Evolutionary conservation across 2,797 vertebrate species (phyloP).

Genomic region (Dendrocincla tyrannina): DNA sequence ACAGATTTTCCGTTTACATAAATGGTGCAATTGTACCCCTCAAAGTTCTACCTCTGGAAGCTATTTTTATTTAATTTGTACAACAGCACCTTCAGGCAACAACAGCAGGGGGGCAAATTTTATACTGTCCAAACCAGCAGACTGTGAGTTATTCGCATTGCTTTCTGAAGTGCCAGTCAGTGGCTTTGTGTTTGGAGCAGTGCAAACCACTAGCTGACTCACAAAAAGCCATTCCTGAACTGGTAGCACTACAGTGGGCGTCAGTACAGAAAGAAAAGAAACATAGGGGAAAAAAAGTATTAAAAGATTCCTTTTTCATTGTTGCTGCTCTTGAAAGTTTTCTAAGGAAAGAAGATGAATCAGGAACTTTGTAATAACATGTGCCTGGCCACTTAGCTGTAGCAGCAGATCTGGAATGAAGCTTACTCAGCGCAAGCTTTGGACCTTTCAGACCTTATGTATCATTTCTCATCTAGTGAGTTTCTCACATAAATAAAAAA

Average conservation of each 20-base stretch:
- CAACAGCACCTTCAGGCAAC: constrained; percentile 42
- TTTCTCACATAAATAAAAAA: not conserved
- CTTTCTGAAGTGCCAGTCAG: constrained; percentile 34
- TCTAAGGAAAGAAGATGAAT: constrained; percentile 49
- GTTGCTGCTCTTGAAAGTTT: not conserved
- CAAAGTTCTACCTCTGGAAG: constrained; percentile 48
- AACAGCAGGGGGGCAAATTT: constrained; percentile 58
- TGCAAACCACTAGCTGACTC: not conserved
- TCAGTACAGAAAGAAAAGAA: not conserved
- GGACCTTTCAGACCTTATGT: constrained; percentile 43
- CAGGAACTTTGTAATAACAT: constrained; percentile 28
- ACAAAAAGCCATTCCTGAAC: not conserved
- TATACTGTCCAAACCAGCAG: constrained; percentile 39
- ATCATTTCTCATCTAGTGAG: constrained; percentile 24
- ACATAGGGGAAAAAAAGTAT: not conserved
- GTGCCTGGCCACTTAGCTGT: not conserved
- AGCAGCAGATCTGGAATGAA: constrained; percentile 7
- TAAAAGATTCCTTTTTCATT: not conserved
- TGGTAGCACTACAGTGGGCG: not conserved
- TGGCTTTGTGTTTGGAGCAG: not conserved
- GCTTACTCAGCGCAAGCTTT: constrained; percentile 30
- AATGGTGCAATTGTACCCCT: constrained; percentile 55
- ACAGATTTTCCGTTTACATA: constrained; percentile 40
- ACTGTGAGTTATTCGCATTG: not conserved
- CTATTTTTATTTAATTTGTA: constrained; percentile 63